Evolutionary conservation across 2,888 invertebrate species (phyloP).

Genomic region (Melinopterus prodromus): DNA sequence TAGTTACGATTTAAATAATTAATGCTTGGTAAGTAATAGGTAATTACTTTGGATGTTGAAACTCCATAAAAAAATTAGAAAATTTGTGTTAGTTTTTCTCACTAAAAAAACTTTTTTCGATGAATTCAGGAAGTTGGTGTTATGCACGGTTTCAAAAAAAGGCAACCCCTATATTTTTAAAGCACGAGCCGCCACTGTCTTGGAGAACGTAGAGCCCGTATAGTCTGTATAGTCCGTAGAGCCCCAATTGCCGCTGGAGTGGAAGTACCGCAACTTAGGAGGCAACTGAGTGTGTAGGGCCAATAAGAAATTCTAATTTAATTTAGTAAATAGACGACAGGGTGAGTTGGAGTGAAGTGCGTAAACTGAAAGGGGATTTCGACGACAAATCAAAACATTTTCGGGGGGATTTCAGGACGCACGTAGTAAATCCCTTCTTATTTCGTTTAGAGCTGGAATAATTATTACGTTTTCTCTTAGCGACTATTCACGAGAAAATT

Average conservation of each 20-base stretch:
- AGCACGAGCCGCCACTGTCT: too few relatives aligned
- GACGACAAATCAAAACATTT: conserved; percentile 15
- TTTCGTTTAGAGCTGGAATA: neutral
- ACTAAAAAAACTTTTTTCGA: too few relatives aligned
- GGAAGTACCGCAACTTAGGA: neutral
- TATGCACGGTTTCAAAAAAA: too few relatives aligned
- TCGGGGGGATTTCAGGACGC: neutral
- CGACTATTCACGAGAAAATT: too few relatives aligned
- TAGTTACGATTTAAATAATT: too few relatives aligned
- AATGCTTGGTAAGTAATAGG: too few relatives aligned
- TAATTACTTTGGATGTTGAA: too few relatives aligned
- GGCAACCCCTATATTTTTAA: too few relatives aligned
- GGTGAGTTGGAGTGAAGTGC: neutral
- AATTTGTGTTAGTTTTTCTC: too few relatives aligned
- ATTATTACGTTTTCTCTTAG: neutral
- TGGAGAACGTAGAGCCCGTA: too few relatives aligned
- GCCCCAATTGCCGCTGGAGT: neutral
- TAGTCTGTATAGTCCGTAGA: neutral
- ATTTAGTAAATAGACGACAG: conserved; percentile 19
- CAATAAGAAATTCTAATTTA: conserved; percentile 23
- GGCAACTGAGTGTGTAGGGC: neutral
- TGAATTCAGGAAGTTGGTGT: too few relatives aligned
- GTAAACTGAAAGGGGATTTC: neutral
- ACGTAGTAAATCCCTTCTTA: neutral
- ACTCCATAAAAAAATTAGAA: too few relatives aligned